Conservation (phyloP, 1,140 invertebrate genomes). For the Drosophila nigrodunni region DNA sequence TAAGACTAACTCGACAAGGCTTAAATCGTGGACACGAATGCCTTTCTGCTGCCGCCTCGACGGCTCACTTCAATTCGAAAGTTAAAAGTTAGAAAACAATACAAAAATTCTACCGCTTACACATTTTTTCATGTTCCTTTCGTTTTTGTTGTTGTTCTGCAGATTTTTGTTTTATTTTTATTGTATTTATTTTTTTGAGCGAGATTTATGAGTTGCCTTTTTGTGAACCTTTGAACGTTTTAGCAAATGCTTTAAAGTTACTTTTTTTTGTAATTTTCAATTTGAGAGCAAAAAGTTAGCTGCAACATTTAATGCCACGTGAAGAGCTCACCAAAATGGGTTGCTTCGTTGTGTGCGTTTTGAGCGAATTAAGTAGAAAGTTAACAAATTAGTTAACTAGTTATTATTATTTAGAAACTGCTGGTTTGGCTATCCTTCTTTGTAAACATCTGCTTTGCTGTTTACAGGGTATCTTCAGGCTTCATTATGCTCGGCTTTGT, state of each 20-base stretch:
- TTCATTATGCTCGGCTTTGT: not conserved
- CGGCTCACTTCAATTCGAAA: conserved; percentile 49
- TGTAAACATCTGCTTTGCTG: not conserved
- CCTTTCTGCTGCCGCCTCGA: conserved; percentile 13
- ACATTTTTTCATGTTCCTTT: conserved; percentile 2
- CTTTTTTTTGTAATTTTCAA: conserved; percentile 24
- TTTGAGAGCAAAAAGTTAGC: conserved; percentile 13
- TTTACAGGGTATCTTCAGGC: conserved; percentile 4
- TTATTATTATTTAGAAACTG: too few species aligned
- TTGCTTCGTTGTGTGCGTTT: not conserved
- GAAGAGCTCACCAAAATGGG: not conserved
- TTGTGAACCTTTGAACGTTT: conserved; percentile 50
- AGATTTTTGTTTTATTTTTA: conserved; percentile 5
- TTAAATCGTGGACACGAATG: conserved; percentile 58
- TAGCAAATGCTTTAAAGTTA: conserved; percentile 48
- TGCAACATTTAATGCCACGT: conserved; percentile 11
- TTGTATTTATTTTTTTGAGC: conserved; percentile 18
- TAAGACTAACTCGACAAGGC: conserved; percentile 76
- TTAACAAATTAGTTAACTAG: too few species aligned
- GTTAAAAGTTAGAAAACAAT: conserved; percentile 81
- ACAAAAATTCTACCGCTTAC: conserved; percentile 57
- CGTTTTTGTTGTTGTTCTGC: not conserved
- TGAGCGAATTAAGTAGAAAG: not conserved
- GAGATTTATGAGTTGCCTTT: conserved; percentile 72
- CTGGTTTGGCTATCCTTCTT: too few species aligned